Evolutionary conservation across 1,140 invertebrate genomes (phyloP), one percentile per base, ranked within the genome.

Genomic region (Dendroctonus ponderosae): DNA sequence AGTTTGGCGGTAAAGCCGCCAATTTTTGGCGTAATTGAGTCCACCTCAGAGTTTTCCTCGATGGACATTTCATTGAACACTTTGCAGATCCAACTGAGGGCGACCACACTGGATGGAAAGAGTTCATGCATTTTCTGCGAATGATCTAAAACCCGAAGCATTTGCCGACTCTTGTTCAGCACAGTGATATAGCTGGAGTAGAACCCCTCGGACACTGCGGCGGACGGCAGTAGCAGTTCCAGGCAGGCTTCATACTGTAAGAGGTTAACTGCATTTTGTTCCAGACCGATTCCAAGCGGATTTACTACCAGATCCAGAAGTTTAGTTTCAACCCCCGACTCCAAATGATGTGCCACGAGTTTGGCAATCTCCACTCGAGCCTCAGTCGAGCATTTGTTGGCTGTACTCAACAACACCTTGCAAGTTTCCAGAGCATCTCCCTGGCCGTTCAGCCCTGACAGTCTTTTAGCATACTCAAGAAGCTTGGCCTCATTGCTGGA

Each of bases 71-170:
- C 82, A 42, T 80, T 82, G 72, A 84, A 87, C 0, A 82, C 76
- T 74, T 82, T 81, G 71, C 86, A 87, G 63, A 87, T 82, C 83
- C 85, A 87, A 75, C 85, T 84, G 48, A 85, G 74, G 15, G 84
- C 81, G 69, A 80, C 81, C 42, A 77, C 71, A 72, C 83, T 80
- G 0, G 79, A 71, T 3, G 81, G 79, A 76, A 82, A 85, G 7
- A 82, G 65, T 2, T 67, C 53, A 44, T 81, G 77, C 81, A 87
- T 84, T 49, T 81, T 77, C 46, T 72, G 71, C 37, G 84, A 80
- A 72, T 82, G 73, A n/a, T 77, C 65, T n/a, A 86, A 59, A 42
- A 85, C 76, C 50, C 74, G 57, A 3, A 64, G 58, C 43, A 78
- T 77, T 66, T 86, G 80, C 44, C 79, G 72, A 14, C 76, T 70